These are phyloP conservation scores for Zoanthus solanderi DNA, from an alignment of 92 coral and sea anemone genomes.

Conservation along the genomic window DNA sequence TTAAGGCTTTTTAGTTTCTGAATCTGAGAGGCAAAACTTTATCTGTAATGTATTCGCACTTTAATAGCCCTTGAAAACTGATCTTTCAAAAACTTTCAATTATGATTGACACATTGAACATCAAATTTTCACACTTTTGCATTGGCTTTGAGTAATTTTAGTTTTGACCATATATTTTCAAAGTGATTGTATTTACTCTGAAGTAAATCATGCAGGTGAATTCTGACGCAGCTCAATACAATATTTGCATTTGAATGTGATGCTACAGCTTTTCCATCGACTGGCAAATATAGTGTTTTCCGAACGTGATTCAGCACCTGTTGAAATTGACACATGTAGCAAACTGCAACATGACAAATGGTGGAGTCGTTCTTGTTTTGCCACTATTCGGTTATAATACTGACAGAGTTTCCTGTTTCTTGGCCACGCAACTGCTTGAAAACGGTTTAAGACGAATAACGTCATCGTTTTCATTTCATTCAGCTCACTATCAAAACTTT, in stretches of 20 bases:
- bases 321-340: not conserved
- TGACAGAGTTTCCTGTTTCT: too few relatives aligned
- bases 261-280: constrained; percentile 17
- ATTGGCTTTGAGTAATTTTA: constrained; percentile 6
- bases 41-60: too few relatives aligned
- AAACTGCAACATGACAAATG: not conserved
- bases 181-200: not conserved
- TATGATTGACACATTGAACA: too few relatives aligned
- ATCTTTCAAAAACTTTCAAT: too few relatives aligned
- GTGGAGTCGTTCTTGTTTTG: not conserved
- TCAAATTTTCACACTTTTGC: not conserved
- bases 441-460: too few relatives aligned
- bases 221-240: constrained; percentile 1
- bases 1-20: too few relatives aligned
- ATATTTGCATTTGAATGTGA: constrained; percentile 5
- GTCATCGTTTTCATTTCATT: too few relatives aligned
- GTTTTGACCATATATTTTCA: not conserved
- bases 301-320: constrained; percentile 1
- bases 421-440: too few relatives aligned
- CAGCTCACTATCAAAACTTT: too few relatives aligned
- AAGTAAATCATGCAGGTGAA: constrained; percentile 15
- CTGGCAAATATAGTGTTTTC: constrained; percentile 9
- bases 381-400: too few relatives aligned
- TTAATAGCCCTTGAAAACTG: too few relatives aligned
- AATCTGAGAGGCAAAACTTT: too few relatives aligned